Evolutionary conservation across 2,113 vertebrate genomes (phyloP).

Genomic region (Atractosteus spatula): DNA sequence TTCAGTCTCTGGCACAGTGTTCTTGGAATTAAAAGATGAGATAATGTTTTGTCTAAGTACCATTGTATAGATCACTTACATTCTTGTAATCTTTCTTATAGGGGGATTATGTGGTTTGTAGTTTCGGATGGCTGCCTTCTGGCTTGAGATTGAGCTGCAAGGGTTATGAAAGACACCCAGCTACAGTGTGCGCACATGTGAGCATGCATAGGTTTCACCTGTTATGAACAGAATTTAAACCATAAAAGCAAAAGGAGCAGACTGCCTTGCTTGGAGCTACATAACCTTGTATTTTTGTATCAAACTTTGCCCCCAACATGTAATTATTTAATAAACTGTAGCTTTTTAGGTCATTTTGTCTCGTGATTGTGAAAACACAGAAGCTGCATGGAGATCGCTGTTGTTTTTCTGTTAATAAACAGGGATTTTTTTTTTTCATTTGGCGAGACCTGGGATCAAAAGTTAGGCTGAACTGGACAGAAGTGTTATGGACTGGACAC

Average conservation of each 20-base stretch:
- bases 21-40: conserved; percentile 41
- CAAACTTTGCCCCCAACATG: conserved; percentile 46
- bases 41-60: conserved; percentile 43
- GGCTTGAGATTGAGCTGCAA: conserved; percentile 25
- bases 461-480: too few species aligned
- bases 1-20: conserved; percentile 31
- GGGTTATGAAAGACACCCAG: conserved; percentile 17
- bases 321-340: conserved; percentile 61
- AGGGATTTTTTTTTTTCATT: too few species aligned
- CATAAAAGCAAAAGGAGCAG: conserved; percentile 33
- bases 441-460: too few species aligned
- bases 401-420: too few species aligned
- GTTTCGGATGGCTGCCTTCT: conserved; percentile 16
- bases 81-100: conserved; percentile 49
- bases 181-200: conserved; percentile 24
- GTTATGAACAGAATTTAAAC: conserved; percentile 39
- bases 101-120: conserved; percentile 49
- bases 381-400: too few species aligned
- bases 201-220: conserved; percentile 39
- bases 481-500: too few species aligned
- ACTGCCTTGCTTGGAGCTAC: conserved; percentile 30
- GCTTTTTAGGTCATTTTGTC: conserved; percentile 58
- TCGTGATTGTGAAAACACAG: too few species aligned
- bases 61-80: conserved; percentile 30
- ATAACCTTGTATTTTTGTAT: conserved; percentile 69